Evolutionary conservation across 2,113 vertebrate genomes (phyloP), one percentile per base, ranked within the genome.

Genomic region (Symphodus melops): DNA sequence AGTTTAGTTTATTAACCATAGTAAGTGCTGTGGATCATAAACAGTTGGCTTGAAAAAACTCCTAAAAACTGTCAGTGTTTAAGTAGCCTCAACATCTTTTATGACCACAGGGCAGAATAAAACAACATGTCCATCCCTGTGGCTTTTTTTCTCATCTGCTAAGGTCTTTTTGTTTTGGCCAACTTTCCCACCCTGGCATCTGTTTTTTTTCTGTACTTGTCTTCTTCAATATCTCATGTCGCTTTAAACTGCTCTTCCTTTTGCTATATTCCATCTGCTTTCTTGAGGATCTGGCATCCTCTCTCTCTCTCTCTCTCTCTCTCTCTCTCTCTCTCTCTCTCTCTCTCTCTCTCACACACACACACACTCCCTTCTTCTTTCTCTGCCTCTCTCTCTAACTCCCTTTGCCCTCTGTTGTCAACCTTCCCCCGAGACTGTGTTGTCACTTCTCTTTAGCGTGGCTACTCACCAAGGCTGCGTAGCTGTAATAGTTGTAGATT

Each of bases 401-500:
- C 65, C 44, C 67, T 82, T 63, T 86, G 91, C 88, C 93, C 91
- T 94, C 90, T 83, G 79, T 81, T 85, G 87, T 91, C 87, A 92
- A 89, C 92, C 91, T 93, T 90, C 87, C 91, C 87, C 66, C 52
- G 90, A 88, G 92, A 93, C 81, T 79, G 64, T 48, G 79, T 87
- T 94, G 94, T 94, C 93, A 94, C 90, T 93, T 93, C 87, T 87
- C 48, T 84, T 93, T 93, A 92, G 87, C 83, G 61, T 84, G 72
- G 82, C 81, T 68, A 56, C 77, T 83, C 84, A 71, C 80, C 61
- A 79, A 82, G 66, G 71, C 80, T 77, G 85, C 66, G 57, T 88
- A 85, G 83, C 86, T 85, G 84, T 92, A 94, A 93, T 91, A 82
- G 90, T 77, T 90, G 91, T 85, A 88, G 88, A 92, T 92, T 86